Evolutionary conservation across 2,797 vertebrate genomes (phyloP), one percentile per base, ranked within the genome.

Genomic region (Tragopan temminckii): DNA sequence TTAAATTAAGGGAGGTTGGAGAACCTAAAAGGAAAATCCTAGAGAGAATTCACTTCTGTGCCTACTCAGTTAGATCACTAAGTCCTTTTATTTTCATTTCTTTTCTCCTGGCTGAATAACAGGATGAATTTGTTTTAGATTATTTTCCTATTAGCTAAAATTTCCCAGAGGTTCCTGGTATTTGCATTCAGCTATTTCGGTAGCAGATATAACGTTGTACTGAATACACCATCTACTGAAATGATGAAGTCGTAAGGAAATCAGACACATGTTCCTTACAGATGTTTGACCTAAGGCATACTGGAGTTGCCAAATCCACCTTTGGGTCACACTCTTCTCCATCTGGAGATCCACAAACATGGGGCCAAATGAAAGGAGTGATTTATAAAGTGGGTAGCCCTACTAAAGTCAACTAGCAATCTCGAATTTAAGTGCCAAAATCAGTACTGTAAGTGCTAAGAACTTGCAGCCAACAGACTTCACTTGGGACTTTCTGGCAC

Each of bases 111-210:
- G 89, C 85, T 92, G 70, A 53, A 85, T 76, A 87, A 92, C 71
- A 53, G 77, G 68, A 78, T 93, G 84, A 93, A 93, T 96, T 96
- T 95, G 90, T 69, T 97, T 96, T 93, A 90, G 92, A 96, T 95
- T 96, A 96, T 96, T 96, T 97, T 97, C 71, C 77, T 96, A 95
- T 95, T 97, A 96, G 96, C 83, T 92, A 93, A 96, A 95, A 95
- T 93, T 94, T 97, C 96, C 97, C 95, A 96, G 88, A 96, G 92
- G 91, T 90, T 94, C 89, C 82, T 92, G 83, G 81, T 95, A 95
- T 95, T 97, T 96, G 93, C 84, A 76, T 95, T 95, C 93, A 89
- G 71, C 58, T 85, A 58, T 91, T 95, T 95, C 91, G 92, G 94
- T 96, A 95, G 95, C 95, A 94, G 89, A 91, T 96, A 93, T 67